These are phyloP conservation scores for Hetaerina titia DNA, from an alignment of 2,888 invertebrate species.

Conservation along the genomic window DNA sequence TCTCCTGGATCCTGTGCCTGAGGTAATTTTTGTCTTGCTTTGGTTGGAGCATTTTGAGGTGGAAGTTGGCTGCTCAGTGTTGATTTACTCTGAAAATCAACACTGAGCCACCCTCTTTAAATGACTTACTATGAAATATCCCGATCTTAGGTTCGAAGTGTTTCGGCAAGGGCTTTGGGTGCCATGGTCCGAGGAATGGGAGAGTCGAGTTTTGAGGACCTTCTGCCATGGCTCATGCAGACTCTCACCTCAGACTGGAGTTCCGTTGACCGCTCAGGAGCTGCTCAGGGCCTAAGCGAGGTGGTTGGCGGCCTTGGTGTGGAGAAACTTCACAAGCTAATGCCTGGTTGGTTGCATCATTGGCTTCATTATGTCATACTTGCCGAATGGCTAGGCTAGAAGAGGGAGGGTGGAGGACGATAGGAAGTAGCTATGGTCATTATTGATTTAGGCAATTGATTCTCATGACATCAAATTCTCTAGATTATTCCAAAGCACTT, in stretches of 20 bases:
- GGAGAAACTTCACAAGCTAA: conserved; percentile 95
- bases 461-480: too few species aligned
- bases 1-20: conserved; percentile 97
- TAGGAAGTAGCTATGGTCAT: not conserved
- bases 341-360: conserved; percentile 84
- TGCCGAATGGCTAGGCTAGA: too few species aligned
- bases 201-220: conserved; percentile 95
- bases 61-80: too few species aligned
- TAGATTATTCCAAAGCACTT: too few species aligned
- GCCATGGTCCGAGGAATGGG: conserved; percentile 99
- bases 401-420: too few species aligned
- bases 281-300: conserved; percentile 98
- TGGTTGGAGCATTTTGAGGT: not conserved
- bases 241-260: conserved; percentile 96
- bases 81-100: too few species aligned
- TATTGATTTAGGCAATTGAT: not conserved
- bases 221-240: conserved; percentile 99
- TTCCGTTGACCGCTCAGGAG: conserved; percentile 97
- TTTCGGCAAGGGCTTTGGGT: conserved; percentile 96
- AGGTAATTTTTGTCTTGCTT: conserved; percentile 79
- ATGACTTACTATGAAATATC: not conserved
- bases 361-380: too few species aligned
- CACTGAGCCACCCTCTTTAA: not conserved
- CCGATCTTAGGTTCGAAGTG: conserved; percentile 86
- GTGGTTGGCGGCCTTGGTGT: conserved; percentile 98